phyloP scores from a whole-genome alignment of 2,113 vertebrate genomes.

The Platysteira castanea region DNA sequence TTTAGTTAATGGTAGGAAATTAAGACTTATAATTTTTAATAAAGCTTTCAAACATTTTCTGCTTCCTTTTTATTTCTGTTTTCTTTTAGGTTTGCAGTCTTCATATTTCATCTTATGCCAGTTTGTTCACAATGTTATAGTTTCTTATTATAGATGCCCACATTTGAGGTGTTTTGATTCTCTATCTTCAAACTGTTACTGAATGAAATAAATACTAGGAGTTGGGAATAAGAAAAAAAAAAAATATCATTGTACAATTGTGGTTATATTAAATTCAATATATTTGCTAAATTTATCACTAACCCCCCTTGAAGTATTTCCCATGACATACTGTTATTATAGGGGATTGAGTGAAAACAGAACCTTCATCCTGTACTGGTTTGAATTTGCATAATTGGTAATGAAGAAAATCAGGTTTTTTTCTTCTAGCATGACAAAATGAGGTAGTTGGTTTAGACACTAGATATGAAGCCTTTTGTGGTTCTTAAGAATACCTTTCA shows the following conservation, averaged over 20 bases:
- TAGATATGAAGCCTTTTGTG: neutral
- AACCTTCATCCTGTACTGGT: neutral
- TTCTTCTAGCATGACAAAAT: neutral
- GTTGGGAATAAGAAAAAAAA: neutral
- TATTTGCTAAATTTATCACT: neutral
- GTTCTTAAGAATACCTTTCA: neutral
- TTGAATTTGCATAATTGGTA: neutral
- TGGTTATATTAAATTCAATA: neutral
- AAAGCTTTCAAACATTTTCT: neutral
- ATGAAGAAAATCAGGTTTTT: accelerated
- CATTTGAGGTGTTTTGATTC: neutral
- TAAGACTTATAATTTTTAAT: neutral
- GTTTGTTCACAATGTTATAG: neutral
- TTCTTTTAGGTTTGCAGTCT: neutral
- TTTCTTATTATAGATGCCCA: neutral
- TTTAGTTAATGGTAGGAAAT: neutral
- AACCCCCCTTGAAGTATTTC: neutral
- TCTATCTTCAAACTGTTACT: neutral
- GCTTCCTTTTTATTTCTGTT: neutral
- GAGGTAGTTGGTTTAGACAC: neutral
- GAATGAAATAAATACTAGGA: neutral
- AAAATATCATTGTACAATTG: neutral
- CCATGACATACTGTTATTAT: neutral
- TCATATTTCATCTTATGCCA: neutral
- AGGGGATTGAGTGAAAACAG: neutral